These are phyloP conservation scores for Myxocyprinus asiaticus DNA, from an alignment of 2,113 vertebrate genomes.

Conservation along the genomic window DNA sequence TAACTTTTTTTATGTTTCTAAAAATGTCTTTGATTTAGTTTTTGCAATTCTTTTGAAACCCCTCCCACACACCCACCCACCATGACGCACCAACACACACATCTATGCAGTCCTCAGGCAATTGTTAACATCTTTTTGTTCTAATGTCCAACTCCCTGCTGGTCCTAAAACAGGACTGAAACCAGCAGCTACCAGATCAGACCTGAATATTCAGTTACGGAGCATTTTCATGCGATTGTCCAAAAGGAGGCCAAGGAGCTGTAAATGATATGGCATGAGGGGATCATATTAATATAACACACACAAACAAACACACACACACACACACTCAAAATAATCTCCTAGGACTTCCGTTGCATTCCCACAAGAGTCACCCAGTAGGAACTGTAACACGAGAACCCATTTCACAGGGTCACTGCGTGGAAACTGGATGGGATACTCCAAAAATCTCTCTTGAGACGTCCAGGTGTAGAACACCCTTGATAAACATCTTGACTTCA, in stretches of 20 bases:
- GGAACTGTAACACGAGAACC: slow-evolving; percentile 73
- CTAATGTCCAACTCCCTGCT: slow-evolving; percentile 25
- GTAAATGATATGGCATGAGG: slow-evolving; percentile 74
- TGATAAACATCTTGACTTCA: slow-evolving; percentile 50
- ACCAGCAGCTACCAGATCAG: slow-evolving; percentile 59
- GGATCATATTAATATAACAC: slow-evolving; percentile 75
- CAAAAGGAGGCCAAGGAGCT: slow-evolving; percentile 66
- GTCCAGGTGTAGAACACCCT: background rate
- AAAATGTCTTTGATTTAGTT: no score
- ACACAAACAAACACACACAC: slow-evolving; percentile 16
- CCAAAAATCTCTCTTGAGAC: background rate
- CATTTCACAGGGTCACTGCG: slow-evolving; percentile 72
- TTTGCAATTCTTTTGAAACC: no score
- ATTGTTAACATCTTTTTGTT: slow-evolving; percentile 39
- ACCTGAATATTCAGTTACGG: slow-evolving; percentile 73
- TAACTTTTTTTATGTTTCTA: no score
- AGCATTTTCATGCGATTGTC: slow-evolving; percentile 75
- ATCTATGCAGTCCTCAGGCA: slow-evolving; percentile 22
- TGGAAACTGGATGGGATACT: slow-evolving; percentile 65
- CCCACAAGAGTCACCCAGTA: slow-evolving; percentile 74
- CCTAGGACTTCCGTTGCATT: slow-evolving; percentile 73
- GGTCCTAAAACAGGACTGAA: slow-evolving; percentile 40
- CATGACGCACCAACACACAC: background rate
- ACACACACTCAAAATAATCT: slow-evolving; percentile 62
- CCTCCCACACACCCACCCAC: no score